A percentile compares a stretch with the other conserved stretches of the same genome.
Conservation (phyloP, 2,113 vertebrate genomes). For the Athene noctua region DNA sequence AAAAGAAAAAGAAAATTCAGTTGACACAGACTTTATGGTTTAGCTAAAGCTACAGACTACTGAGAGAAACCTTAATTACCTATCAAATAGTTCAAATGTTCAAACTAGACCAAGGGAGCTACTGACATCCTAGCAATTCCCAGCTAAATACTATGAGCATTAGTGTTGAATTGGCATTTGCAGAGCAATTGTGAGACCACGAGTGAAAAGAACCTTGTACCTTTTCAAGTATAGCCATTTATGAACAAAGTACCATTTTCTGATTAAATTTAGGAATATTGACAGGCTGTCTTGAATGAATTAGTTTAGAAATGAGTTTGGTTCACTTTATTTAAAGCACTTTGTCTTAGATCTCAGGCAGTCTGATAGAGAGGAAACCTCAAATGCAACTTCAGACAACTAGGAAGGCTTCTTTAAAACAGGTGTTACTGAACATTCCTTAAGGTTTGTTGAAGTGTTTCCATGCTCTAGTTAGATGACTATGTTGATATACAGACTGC, state of each 20-base stretch:
- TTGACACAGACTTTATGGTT: not conserved
- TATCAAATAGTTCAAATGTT: not conserved
- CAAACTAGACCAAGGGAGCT: not conserved
- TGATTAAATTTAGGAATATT: constrained; percentile 21
- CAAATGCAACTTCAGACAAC: not conserved
- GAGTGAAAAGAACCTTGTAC: not conserved
- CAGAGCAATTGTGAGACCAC: not conserved
- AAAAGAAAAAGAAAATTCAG: not conserved
- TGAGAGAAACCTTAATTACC: not conserved
- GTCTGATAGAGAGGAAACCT: not conserved
- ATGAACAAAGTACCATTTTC: not conserved
- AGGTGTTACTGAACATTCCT: not conserved
- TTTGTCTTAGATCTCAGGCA: not conserved
- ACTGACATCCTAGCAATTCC: not conserved
- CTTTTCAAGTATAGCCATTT: not conserved
- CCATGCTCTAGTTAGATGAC: not conserved
- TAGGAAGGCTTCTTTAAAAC: not conserved
- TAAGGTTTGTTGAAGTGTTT: not conserved
- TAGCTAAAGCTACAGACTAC: not conserved
- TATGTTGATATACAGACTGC: not conserved
- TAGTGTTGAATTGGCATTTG: not conserved
- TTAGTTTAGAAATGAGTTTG: not conserved
- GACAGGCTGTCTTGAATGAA: not conserved
- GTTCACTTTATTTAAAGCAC: not conserved
- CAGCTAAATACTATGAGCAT: not conserved